Conservation (phyloP, 2,113 vertebrate genomes). For the Etia nguti region DNA sequence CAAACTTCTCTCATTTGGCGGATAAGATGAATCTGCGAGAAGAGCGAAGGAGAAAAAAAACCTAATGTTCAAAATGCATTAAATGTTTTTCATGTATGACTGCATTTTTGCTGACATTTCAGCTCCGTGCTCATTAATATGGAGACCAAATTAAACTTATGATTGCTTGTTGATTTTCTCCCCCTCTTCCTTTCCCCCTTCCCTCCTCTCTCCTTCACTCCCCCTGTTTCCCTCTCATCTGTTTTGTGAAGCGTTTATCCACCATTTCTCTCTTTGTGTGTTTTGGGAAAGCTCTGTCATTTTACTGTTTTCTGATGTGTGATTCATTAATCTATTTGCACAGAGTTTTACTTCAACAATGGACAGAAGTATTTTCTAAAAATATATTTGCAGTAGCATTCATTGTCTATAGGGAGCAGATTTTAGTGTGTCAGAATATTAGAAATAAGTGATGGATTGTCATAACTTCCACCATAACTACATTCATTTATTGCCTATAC, state of each 20-base stretch:
- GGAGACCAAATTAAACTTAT: slow-evolving; percentile 74
- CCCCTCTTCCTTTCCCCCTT: not conserved
- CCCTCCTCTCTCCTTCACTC: not conserved
- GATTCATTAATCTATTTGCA: not conserved
- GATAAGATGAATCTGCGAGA: slow-evolving; percentile 66
- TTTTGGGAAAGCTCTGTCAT: not conserved
- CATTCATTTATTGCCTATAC: not conserved
- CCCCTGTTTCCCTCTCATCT: slow-evolving; percentile 4
- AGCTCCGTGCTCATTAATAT: slow-evolving; percentile 74
- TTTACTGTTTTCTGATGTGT: not conserved
- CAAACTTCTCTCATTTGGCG: slow-evolving; percentile 53
- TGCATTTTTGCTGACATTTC: slow-evolving; percentile 79
- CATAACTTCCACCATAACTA: not conserved
- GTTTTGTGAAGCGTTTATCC: slow-evolving; percentile 32
- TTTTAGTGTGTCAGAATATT: not conserved
- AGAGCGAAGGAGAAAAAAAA: not conserved
- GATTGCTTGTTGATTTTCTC: slow-evolving; percentile 75
- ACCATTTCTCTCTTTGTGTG: not conserved
- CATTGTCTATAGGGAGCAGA: not conserved
- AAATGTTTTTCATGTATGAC: slow-evolving; percentile 77
- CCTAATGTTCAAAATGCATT: slow-evolving; percentile 68
- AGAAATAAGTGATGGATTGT: not conserved
- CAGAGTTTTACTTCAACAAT: not conserved
- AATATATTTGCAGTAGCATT: not conserved
- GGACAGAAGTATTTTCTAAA: not conserved